phyloP scores from a whole-genome alignment of 1,140 invertebrate species.

The Physella acuta region DNA sequence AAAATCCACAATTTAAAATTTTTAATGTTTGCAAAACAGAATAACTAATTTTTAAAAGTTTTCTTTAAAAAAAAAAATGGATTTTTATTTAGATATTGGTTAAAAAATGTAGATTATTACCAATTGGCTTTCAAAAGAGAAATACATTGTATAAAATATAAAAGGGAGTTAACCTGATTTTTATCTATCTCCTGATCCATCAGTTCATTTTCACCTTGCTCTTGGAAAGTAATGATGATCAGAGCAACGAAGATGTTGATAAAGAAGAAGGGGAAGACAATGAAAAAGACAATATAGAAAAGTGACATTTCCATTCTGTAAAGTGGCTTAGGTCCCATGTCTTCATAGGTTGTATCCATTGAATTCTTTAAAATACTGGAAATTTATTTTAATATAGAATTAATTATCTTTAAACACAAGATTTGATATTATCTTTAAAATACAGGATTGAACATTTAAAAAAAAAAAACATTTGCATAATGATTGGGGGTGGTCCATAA shows the following conservation, averaged over 20 bases:
- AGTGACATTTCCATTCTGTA: slow-evolving; percentile 98
- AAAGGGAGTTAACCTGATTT: no score
- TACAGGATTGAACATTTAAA: not conserved
- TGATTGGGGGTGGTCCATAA: not conserved
- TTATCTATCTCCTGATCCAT: slow-evolving; percentile 99
- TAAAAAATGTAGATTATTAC: not conserved
- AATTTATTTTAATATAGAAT: slow-evolving; percentile 15
- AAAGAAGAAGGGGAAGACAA: slow-evolving; percentile 99
- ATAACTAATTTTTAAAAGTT: not conserved
- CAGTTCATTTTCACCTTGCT: slow-evolving; percentile 98
- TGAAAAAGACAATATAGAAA: slow-evolving; percentile 99
- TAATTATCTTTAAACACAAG: not conserved
- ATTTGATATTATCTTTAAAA: not conserved
- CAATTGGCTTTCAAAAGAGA: not conserved
- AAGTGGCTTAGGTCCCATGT: slow-evolving; percentile 95
- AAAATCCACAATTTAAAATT: no score
- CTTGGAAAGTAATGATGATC: slow-evolving; percentile 99
- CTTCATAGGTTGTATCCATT: slow-evolving; percentile 97
- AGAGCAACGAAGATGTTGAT: slow-evolving; percentile 99
- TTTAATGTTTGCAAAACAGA: not conserved
- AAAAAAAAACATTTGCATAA: not conserved
- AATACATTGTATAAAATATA: not conserved
- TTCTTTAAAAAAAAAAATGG: no score
- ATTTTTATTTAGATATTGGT: no score
- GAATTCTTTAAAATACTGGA: slow-evolving; percentile 95